Evolutionary conservation across 2,797 vertebrate genomes (phyloP).

Genomic region (Thalassophryne amazonica): DNA sequence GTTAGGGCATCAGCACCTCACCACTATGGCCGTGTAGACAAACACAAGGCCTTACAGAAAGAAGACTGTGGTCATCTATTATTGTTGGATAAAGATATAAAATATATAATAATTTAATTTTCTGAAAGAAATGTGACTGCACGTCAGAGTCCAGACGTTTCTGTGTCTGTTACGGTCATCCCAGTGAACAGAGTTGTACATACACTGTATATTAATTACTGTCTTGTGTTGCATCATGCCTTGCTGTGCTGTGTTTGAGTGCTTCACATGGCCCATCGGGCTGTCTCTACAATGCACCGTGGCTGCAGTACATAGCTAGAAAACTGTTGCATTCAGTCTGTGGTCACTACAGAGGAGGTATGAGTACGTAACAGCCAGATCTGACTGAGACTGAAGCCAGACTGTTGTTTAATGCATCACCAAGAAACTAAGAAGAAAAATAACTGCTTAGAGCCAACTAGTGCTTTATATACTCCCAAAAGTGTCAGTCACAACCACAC

Average conservation of each 20-base stretch:
- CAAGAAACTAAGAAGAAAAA: constrained; percentile 21
- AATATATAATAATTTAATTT: constrained; percentile 43
- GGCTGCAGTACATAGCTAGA: constrained; percentile 49
- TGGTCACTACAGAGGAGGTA: constrained; percentile 54
- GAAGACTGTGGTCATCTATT: constrained; percentile 4
- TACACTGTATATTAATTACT: constrained; percentile 73
- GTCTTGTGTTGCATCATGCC: constrained; percentile 68
- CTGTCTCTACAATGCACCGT: constrained; percentile 68
- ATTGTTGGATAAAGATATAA: constrained; percentile 30
- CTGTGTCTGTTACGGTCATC: constrained; percentile 33
- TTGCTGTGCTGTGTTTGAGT: constrained; percentile 63
- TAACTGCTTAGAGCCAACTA: constrained; percentile 60
- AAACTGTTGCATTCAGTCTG: constrained; percentile 35
- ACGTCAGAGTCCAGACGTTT: constrained; percentile 37
- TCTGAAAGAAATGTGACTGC: constrained; percentile 36
- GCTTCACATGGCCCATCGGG: constrained; percentile 67
- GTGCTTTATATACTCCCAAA: constrained; percentile 73
- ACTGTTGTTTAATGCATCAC: constrained; percentile 25
- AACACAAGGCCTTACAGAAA: constrained; percentile 5
- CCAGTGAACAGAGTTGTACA: constrained; percentile 74
- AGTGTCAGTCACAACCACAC: constrained; percentile 75
- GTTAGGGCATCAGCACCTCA: constrained; percentile 90
- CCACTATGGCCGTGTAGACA: constrained; percentile 89
- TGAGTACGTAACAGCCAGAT: constrained; percentile 24
- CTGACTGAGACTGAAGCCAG: constrained; percentile 22